These are phyloP conservation scores for Phylloscopus whistleri DNA, from an alignment of 2,113 vertebrate genomes.

Conservation along the genomic window DNA sequence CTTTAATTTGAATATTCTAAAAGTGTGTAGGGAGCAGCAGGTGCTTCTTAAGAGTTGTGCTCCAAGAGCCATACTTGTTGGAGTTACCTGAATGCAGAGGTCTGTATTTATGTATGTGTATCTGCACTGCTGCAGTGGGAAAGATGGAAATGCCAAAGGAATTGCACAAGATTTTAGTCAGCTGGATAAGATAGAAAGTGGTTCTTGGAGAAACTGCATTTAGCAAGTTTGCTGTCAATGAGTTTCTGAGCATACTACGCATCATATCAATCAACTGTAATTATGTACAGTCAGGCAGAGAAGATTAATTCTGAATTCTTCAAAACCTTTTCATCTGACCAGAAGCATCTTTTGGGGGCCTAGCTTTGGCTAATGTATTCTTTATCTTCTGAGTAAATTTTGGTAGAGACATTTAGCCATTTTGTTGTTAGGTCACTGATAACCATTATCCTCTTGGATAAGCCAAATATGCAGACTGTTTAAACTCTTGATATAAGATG, in stretches of 20 bases:
- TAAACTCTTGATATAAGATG: not conserved
- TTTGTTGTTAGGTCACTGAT: not conserved
- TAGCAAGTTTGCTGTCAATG: not conserved
- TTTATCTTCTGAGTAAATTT: constrained; percentile 12
- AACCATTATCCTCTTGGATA: constrained; percentile 14
- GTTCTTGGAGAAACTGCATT: not conserved
- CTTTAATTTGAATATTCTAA: not conserved
- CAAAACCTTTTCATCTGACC: not conserved
- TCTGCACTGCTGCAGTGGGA: not conserved
- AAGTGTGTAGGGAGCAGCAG: not conserved
- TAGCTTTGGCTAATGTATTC: not conserved
- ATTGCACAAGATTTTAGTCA: not conserved
- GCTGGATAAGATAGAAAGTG: not conserved
- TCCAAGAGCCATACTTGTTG: not conserved
- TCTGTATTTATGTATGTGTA: not conserved
- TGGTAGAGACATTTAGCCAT: not conserved
- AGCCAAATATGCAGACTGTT: not conserved
- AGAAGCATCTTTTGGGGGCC: not conserved
- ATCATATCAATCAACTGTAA: not conserved
- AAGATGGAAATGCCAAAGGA: not conserved
- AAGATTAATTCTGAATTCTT: not conserved
- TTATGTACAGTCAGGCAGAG: not conserved
- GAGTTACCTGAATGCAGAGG: not conserved
- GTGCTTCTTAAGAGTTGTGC: not conserved
- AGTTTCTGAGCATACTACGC: not conserved